Evolutionary conservation across 2,888 invertebrate species (phyloP).

Genomic region (Agonopterix subpropinquella): DNA sequence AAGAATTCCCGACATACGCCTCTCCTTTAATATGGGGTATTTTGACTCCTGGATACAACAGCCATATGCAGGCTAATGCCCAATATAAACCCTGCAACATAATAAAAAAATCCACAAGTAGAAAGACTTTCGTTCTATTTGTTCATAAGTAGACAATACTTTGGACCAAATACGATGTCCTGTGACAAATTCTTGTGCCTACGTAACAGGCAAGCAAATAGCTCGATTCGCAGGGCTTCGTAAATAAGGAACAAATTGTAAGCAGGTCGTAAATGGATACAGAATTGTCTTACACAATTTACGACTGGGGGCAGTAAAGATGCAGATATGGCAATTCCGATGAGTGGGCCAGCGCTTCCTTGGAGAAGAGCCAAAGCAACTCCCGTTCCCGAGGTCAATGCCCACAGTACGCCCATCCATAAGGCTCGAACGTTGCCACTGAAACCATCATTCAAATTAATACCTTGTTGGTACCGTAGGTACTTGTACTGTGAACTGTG

Average conservation of each 20-base stretch:
- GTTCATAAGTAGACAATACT: neutral
- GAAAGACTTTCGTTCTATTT: neutral
- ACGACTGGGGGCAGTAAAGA: conserved; percentile 90
- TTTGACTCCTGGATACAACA: conserved; percentile 80
- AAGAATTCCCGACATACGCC: conserved; percentile 75
- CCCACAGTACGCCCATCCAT: conserved; percentile 87
- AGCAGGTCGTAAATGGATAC: neutral
- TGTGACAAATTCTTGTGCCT: too few relatives aligned
- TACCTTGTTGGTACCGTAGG: too few relatives aligned
- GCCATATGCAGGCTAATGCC: conserved; percentile 84
- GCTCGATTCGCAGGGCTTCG: neutral
- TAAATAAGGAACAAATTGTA: neutral
- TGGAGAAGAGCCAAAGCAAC: conserved; percentile 90
- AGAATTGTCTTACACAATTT: conserved; percentile 81
- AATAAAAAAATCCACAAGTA: conserved; percentile 1
- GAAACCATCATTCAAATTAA: conserved; percentile 14
- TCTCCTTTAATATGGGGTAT: conserved; percentile 83
- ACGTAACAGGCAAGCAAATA: too few relatives aligned
- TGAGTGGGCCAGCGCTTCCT: conserved; percentile 89
- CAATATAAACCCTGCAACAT: conserved; percentile 79
- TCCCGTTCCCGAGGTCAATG: conserved; percentile 84
- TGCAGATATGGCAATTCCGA: conserved; percentile 93
- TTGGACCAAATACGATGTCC: too few relatives aligned
- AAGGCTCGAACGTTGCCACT: conserved; percentile 83
- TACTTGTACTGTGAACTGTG: too few relatives aligned